A percentile compares a stretch with the other conserved stretches of the same genome.
Evolutionary conservation across 2,888 invertebrate genomes (phyloP).

Genomic region (Ptycholaimellus sp.): DNA sequence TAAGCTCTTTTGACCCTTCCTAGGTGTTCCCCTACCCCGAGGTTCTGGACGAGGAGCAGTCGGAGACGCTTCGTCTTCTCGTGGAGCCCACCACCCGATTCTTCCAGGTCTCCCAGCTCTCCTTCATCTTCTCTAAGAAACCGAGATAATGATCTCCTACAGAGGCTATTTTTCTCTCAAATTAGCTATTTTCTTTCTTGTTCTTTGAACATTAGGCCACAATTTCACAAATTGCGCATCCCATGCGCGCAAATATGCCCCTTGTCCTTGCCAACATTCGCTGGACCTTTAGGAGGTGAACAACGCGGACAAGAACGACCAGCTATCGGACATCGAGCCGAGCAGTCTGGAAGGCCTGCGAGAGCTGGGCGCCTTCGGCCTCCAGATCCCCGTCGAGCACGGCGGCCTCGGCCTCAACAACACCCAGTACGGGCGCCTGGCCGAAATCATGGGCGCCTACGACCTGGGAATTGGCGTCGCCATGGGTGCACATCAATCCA

Average conservation of each 20-base stretch:
- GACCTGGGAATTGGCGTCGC: slow-evolving; percentile 86
- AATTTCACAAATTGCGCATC: too few species aligned
- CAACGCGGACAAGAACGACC: slow-evolving; percentile 44
- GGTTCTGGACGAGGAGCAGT: slow-evolving; percentile 50
- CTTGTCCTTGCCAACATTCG: too few species aligned
- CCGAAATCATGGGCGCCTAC: slow-evolving; percentile 68
- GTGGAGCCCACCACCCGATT: slow-evolving; percentile 47
- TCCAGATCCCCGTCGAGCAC: slow-evolving; percentile 53
- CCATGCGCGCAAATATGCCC: too few species aligned
- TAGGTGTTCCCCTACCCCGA: slow-evolving; percentile 88
- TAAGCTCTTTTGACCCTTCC: too few species aligned
- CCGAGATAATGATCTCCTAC: too few species aligned
- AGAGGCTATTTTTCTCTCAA: too few species aligned
- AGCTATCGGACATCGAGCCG: slow-evolving; percentile 46
- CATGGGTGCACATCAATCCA: slow-evolving; percentile 93
- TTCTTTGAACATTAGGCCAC: too few species aligned
- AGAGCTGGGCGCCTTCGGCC: slow-evolving; percentile 74
- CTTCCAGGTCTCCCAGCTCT: too few species aligned
- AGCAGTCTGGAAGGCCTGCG: slow-evolving; percentile 51
- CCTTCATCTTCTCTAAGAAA: too few species aligned
- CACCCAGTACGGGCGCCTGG: slow-evolving; percentile 51
- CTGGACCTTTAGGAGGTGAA: slow-evolving; percentile 20
- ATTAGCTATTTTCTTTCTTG: too few species aligned
- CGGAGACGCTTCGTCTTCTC: slow-evolving; percentile 53
- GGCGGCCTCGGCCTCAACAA: slow-evolving; percentile 27